A percentile compares a stretch with the other conserved stretches of the same genome.
Conservation (phyloP, 92 coral and sea anemone species). For the Siderastrea radians region DNA sequence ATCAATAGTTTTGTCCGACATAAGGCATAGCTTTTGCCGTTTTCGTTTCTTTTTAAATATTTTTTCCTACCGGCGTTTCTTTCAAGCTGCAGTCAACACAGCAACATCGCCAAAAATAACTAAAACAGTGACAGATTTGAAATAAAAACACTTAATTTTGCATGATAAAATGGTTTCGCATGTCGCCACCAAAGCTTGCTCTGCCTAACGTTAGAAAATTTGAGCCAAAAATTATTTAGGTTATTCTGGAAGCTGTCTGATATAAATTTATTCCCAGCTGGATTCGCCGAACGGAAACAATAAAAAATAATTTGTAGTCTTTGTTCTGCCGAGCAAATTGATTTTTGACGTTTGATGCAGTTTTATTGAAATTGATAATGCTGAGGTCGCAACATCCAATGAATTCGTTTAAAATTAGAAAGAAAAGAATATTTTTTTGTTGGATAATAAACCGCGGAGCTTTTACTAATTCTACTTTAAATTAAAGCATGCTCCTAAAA, state of each 20-base stretch:
- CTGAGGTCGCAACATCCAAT: neutral
- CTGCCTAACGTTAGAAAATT: too few species aligned
- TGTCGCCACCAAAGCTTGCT: too few species aligned
- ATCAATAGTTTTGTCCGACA: neutral
- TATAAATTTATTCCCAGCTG: neutral
- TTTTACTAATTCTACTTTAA: neutral
- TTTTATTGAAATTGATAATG: neutral
- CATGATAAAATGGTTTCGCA: too few species aligned
- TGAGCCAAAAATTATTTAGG: neutral
- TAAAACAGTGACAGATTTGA: too few species aligned
- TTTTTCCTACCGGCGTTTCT: neutral
- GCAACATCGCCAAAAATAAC: too few species aligned
- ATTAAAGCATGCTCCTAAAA: too few species aligned
- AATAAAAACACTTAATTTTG: too few species aligned
- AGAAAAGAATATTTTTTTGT: neutral
- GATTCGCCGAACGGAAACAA: neutral
- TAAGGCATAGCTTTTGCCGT: neutral
- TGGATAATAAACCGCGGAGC: neutral
- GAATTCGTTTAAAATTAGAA: neutral
- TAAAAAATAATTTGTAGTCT: conserved; percentile 1
- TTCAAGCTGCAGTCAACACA: too few species aligned
- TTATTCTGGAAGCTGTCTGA: neutral
- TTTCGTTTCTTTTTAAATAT: too few species aligned
- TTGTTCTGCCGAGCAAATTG: conserved; percentile 14
- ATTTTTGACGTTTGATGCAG: neutral